Base-by-base conservation (phyloP, 2,797 vertebrate genomes). In the Crenuchus spilurus region DNA sequence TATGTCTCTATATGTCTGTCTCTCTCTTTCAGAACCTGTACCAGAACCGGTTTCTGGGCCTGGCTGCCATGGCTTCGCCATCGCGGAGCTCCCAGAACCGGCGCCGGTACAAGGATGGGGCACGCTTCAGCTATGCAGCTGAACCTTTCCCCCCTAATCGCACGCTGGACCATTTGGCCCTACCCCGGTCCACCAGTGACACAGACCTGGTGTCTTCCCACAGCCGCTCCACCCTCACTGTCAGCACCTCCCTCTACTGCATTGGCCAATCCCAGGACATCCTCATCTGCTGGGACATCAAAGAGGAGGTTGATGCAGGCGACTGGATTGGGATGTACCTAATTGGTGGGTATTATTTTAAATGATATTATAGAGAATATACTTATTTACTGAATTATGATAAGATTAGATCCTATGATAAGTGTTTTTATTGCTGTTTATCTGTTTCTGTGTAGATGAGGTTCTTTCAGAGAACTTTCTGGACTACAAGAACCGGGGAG, bases 301-400 rank as follows among this genome's bases (percentile, higher is more conserved):
- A 96, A 77, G 98, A 99, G 77, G 97, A 99, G 33, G 98, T 99
- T 75, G 97, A 98, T 20, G 94, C 97, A 2, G 96, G 97, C 6
- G 97, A 99, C 86, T 99, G 97, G 98, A 99, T 99, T 0, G 98
- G 98, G 85, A 98, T 99, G 96, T 99, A 99, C 85, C 94, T 95
- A 35, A 89, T 97, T 9, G 96, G 98, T 99, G 82, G 94, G 95
- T 83, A 18, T 20, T 33, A 52, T 18, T 28, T n/a, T n/a, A n/a
- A n/a, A n/a, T n/a, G n/a, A n/a, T n/a, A n/a, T n/a, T n/a, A n/a
- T n/a, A n/a, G n/a, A n/a, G n/a, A n/a, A n/a, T n/a, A n/a, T n/a
- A n/a, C n/a, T n/a, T n/a, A n/a, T n/a, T n/a, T n/a, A n/a, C n/a
- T n/a, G n/a, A n/a, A n/a, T n/a, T n/a, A n/a, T n/a, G n/a, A n/a